Percentiles rank a stretch among this genome's conserved stretches.
Conservation (phyloP, 2,888 invertebrate species). For the Patella depressa region DNA sequence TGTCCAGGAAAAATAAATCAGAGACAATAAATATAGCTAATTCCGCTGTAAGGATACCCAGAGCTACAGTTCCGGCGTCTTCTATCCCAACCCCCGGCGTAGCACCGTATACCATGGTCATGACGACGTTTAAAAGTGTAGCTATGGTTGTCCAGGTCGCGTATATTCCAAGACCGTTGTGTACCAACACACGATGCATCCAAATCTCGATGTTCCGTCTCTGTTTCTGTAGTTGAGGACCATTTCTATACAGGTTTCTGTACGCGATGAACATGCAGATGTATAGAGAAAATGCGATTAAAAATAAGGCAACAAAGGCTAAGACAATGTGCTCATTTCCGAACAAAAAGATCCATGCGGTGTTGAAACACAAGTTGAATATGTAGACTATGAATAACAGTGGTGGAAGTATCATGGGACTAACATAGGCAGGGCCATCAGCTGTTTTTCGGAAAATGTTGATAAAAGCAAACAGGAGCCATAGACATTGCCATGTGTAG, state of each 20-base stretch:
- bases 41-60: slow-evolving; percentile 51
- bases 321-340: neutral
- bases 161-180: slow-evolving; percentile 65
- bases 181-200: slow-evolving; percentile 60
- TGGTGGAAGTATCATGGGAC: slow-evolving; percentile 53
- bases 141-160: slow-evolving; percentile 65
- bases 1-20: slow-evolving; percentile 60
- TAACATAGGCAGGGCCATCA: slow-evolving; percentile 51
- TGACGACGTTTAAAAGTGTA: slow-evolving; percentile 59
- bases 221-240: slow-evolving; percentile 43
- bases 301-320: slow-evolving; percentile 37
- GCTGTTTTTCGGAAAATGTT: slow-evolving; percentile 53
- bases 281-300: slow-evolving; percentile 47
- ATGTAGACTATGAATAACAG: slow-evolving; percentile 50
- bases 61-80: slow-evolving; percentile 49
- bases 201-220: slow-evolving; percentile 55
- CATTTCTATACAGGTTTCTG: slow-evolving; percentile 45
- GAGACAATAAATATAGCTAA: slow-evolving; percentile 53
- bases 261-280: slow-evolving; percentile 52
- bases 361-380: slow-evolving; percentile 50
- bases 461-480: slow-evolving; percentile 57
- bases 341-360: slow-evolving; percentile 47
- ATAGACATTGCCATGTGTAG: slow-evolving; percentile 61
- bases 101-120: slow-evolving; percentile 51
- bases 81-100: slow-evolving; percentile 3